These are phyloP conservation scores for Pocillopora meandrina DNA, from an alignment of 92 coral and sea anemone species.

Conservation along the genomic window DNA sequence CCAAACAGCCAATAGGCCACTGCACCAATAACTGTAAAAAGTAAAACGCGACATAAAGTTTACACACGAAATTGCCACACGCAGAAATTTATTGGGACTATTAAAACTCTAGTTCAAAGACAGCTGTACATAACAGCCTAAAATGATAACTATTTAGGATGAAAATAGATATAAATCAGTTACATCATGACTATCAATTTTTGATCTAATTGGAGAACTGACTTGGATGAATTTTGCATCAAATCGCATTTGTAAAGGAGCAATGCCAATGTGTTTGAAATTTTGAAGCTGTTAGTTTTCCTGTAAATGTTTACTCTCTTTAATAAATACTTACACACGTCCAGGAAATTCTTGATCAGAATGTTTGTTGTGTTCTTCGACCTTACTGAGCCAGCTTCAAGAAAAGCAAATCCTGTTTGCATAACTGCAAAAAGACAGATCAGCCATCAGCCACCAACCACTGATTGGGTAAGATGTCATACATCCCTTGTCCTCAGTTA, in stretches of 20 bases:
- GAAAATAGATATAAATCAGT: no score
- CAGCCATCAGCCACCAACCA: background rate
- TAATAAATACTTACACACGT: constrained; percentile 70
- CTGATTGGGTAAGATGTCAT: no score
- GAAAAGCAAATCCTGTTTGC: constrained; percentile 23
- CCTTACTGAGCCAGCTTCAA: constrained; percentile 90
- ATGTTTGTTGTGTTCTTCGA: constrained; percentile 89
- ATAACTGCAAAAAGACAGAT: constrained; percentile 51
- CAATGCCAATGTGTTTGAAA: no score
- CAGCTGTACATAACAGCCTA: no score
- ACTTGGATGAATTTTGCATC: no score
- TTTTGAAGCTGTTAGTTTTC: no score
- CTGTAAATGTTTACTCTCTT: no score
- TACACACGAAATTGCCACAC: background rate
- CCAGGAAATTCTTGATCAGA: constrained; percentile 78
- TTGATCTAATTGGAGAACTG: no score
- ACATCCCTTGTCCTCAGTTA: no score
- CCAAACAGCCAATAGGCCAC: constrained; percentile 86
- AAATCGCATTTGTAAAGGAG: no score
- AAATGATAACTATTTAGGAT: no score
- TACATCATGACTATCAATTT: no score
- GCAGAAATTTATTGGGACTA: background rate
- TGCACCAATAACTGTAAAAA: constrained; percentile 76
- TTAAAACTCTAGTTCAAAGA: background rate
- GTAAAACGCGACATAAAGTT: background rate